Conservation (phyloP, 92 coral and sea anemone genomes). For the Palythoa grandis region DNA sequence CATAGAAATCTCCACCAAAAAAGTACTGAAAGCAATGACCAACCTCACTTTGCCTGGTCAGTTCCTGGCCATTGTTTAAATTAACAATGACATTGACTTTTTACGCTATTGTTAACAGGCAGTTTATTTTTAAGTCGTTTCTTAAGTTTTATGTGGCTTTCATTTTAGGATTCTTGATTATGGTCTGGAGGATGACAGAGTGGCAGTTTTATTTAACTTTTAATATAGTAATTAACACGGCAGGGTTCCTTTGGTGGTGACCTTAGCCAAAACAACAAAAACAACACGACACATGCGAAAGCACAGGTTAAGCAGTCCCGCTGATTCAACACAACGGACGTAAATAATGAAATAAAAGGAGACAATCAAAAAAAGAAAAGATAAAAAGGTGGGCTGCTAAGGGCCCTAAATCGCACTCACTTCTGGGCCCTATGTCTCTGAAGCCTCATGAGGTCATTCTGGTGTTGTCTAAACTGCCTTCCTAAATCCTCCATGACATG, state of each 20-base stretch:
- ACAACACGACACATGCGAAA: not conserved
- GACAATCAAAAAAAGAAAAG: not conserved
- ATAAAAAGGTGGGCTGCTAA: not conserved
- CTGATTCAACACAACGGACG: not conserved
- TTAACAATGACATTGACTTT: not conserved
- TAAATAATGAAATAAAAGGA: not conserved
- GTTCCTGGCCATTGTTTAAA: not conserved
- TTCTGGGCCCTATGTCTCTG: constrained; percentile 86
- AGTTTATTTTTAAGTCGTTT: not conserved
- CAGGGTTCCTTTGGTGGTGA: not conserved
- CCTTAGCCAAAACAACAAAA: not conserved
- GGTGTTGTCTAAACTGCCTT: constrained; percentile 74
- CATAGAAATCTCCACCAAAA: no score
- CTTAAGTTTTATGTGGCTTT: not conserved
- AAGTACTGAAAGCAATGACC: no score
- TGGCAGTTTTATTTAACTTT: not conserved
- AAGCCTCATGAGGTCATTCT: constrained; percentile 71
- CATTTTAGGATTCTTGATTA: no score
- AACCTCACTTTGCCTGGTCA: no score
- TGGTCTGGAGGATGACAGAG: not conserved
- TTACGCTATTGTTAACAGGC: no score
- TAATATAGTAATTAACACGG: not conserved
- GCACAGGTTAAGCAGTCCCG: not conserved
- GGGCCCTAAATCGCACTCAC: constrained; percentile 46
- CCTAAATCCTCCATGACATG: constrained; percentile 87